Base-by-base conservation (phyloP, 2,888 invertebrate species). In the Acanthacorydalis orientalis region DNA sequence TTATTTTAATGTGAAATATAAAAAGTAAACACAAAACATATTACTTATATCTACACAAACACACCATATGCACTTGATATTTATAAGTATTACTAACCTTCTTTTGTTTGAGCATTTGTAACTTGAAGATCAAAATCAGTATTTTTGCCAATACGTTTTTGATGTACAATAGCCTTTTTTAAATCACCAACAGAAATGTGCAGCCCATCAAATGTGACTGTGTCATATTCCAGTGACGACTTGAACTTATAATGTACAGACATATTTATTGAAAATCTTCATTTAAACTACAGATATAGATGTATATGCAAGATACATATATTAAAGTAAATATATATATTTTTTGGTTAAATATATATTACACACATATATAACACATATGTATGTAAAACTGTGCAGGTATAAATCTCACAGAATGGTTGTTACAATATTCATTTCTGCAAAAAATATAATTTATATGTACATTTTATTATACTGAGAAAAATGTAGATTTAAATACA, bases 181-280 rank as follows among this genome's bases (percentile, higher is more conserved):
- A 98, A 73, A 64, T 98, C 97, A 43, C 82, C 83, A 55, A 96
- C 87, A 41, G 93, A 90, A 61, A 98, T 95, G 65, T 93, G 89
- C 50, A 97, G 74, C 50, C 96, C 97, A 76, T 96, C 95, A 65
- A 96, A 95, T 37, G 91, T 90, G 52, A 98, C 83, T 8, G 95
- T 95, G 64, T 96, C 93, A 70, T 86, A 93, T 65, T 95, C 91
- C 62, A 91, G 73, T 51, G 91, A 87, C 61, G 93, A 92, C 72
- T 96, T 96, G 65, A 98, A 97, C 69, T 97, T 97, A 70, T 96
- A 98, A 69, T 97, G 96, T 55, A 98, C 91, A 60, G 93, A 95
- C 84, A 92, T 92, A 49, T 50, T 63, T 46, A 12, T 44, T 11
- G 15, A 15, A 48, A 23, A 23, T 23, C 23, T 23, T 23, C 23